These are phyloP conservation scores for Scolanthus callimorphus DNA, from an alignment of 92 coral and sea anemone genomes.

Conservation along the genomic window DNA sequence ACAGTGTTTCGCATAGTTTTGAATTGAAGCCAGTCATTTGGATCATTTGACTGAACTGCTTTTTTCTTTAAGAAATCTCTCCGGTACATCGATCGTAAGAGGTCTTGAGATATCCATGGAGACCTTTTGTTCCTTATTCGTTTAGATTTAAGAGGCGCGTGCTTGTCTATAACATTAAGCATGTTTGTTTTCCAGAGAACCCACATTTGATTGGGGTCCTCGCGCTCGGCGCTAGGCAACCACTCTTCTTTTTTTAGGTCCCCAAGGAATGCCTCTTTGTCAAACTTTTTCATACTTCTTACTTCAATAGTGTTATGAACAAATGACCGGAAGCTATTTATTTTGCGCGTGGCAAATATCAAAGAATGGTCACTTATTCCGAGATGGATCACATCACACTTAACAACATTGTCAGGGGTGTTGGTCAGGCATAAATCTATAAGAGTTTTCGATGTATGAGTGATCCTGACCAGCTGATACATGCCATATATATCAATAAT, in stretches of 20 bases:
- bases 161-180: slow-evolving; percentile 20
- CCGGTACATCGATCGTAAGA: slow-evolving; percentile 21
- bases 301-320: background rate
- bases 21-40: slow-evolving; percentile 14
- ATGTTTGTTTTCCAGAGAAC: slow-evolving; percentile 41
- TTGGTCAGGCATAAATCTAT: slow-evolving; percentile 62
- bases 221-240: slow-evolving; percentile 3
- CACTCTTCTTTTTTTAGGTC: slow-evolving; percentile 2
- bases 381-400: slow-evolving; percentile 43
- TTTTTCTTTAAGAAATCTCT: slow-evolving; percentile 27
- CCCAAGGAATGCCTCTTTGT: background rate
- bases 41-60: slow-evolving; percentile 25
- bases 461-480: slow-evolving; percentile 51
- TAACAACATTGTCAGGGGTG: slow-evolving; percentile 32
- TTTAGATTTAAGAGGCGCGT: too few species aligned
- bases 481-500: slow-evolving; percentile 54
- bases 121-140: slow-evolving; percentile 15
- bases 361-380: slow-evolving; percentile 54
- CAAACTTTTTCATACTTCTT: background rate
- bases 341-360: slow-evolving; percentile 38
- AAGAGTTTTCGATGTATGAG: slow-evolving; percentile 43
- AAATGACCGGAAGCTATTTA: slow-evolving; percentile 15
- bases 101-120: slow-evolving; percentile 33
- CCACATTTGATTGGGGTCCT: slow-evolving; percentile 61
- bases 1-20: slow-evolving; percentile 12